A percentile compares a stretch with the other conserved stretches of the same genome.
Conservation (phyloP, 1,140 invertebrate species). For the Colletes gigas region DNA sequence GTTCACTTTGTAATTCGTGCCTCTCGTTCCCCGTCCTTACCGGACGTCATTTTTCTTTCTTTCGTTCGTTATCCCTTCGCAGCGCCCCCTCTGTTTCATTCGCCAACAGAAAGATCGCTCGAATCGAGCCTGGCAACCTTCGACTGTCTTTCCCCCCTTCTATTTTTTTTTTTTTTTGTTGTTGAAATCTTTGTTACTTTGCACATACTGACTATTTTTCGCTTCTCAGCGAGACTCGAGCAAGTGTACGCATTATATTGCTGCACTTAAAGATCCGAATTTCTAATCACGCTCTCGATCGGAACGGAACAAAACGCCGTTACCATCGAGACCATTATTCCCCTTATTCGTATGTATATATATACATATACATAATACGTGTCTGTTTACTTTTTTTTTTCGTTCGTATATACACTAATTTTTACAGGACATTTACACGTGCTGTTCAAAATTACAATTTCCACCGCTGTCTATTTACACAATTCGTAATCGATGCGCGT, state of each 20-base stretch:
- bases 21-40: no score
- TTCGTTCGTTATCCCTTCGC: background rate
- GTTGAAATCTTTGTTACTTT: background rate
- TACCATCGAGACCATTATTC: slow-evolving; percentile 1
- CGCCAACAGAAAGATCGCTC: slow-evolving; percentile 1
- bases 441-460: slow-evolving; percentile 15
- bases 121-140: slow-evolving; percentile 37
- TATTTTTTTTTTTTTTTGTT: background rate
- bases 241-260: slow-evolving; percentile 27
- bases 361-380: slow-evolving; percentile 36
- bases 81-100: background rate
- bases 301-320: slow-evolving; percentile 46
- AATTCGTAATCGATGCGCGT: slow-evolving; percentile 7
- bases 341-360: background rate
- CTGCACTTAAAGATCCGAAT: slow-evolving; percentile 12
- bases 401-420: slow-evolving; percentile 39
- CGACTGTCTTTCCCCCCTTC: background rate
- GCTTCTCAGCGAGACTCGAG: slow-evolving; percentile 28
- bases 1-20: slow-evolving; percentile 32
- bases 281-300: slow-evolving; percentile 30
- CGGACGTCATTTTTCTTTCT: background rate
- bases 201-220: slow-evolving; percentile 41
- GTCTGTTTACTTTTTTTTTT: background rate
- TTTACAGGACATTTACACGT: slow-evolving; percentile 33
- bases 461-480: background rate